phyloP scores from a whole-genome alignment of 1,140 invertebrate species.

The Drosophila navojoa region DNA sequence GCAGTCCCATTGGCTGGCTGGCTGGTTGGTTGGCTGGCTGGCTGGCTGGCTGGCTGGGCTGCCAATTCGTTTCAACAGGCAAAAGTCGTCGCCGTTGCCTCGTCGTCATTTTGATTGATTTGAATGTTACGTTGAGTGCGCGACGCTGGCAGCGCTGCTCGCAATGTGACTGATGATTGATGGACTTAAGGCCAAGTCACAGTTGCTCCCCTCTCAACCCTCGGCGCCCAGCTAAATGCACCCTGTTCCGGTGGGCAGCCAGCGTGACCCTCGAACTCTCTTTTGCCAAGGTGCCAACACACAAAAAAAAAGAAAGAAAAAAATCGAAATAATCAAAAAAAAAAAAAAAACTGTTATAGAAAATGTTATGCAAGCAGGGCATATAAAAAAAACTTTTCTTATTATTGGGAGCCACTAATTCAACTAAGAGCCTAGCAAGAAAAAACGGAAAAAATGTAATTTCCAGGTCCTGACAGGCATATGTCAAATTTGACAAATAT shows the following conservation, averaged over 20 bases:
- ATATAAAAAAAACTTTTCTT: slow-evolving; percentile 25
- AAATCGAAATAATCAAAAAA: slow-evolving; percentile 17
- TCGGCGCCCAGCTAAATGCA: slow-evolving; percentile 9
- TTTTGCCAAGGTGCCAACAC: slow-evolving; percentile 31
- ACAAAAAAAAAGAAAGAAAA: slow-evolving; percentile 14
- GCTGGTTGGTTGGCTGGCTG: slow-evolving; percentile 16
- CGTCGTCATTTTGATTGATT: slow-evolving; percentile 76
- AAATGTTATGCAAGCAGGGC: slow-evolving; percentile 48
- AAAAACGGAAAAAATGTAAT: slow-evolving; percentile 44
- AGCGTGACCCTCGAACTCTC: slow-evolving; percentile 37
- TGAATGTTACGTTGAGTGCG: slow-evolving; percentile 81
- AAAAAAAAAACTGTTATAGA: slow-evolving; percentile 26
- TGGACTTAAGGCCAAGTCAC: slow-evolving; percentile 66
- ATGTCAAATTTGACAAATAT: slow-evolving; percentile 73
- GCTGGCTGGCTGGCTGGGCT: slow-evolving; percentile 18
- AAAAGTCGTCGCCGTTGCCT: slow-evolving; percentile 52
- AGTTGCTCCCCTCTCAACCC: slow-evolving; percentile 5
- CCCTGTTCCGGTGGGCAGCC: slow-evolving; percentile 38
- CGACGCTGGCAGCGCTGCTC: slow-evolving; percentile 49
- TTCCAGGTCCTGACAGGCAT: slow-evolving; percentile 72
- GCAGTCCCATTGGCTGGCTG: slow-evolving; percentile 24
- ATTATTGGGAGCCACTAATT: slow-evolving; percentile 45
- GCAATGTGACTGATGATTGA: slow-evolving; percentile 81
- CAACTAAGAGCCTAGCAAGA: slow-evolving; percentile 19
- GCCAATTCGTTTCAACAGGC: slow-evolving; percentile 59